Percentiles rank a stretch among this genome's conserved stretches.
These are phyloP conservation scores for Hylaeus volcanicus DNA, from an alignment of 1,140 invertebrate genomes.

Conservation along the genomic window DNA sequence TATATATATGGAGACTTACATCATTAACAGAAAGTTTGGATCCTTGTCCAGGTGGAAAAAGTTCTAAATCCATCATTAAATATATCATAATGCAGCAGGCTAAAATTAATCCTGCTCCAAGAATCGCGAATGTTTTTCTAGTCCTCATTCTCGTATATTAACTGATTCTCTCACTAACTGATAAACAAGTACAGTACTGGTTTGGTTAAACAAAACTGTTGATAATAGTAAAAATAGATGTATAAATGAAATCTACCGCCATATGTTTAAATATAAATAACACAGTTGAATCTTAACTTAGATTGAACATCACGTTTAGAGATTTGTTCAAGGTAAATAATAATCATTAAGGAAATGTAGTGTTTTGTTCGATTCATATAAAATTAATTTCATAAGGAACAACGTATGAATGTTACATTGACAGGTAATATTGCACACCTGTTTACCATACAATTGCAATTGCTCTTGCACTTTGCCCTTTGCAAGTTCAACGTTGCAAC, in stretches of 20 bases:
- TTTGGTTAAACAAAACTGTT: slow-evolving; percentile 1
- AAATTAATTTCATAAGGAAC: slow-evolving; percentile 1
- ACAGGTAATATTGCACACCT: not conserved
- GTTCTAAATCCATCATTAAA: slow-evolving; percentile 76
- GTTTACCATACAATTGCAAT: not conserved
- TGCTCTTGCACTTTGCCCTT: not conserved
- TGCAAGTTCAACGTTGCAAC: not conserved
- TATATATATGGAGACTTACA: slow-evolving; percentile 58
- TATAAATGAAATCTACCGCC: not conserved
- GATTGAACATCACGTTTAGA: not conserved
- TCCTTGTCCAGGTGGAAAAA: slow-evolving; percentile 69
- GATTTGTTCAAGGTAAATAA: not conserved
- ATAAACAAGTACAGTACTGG: not conserved
- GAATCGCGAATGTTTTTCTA: slow-evolving; percentile 72
- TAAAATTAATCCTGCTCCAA: slow-evolving; percentile 75
- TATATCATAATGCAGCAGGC: slow-evolving; percentile 77
- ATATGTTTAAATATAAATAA: not conserved
- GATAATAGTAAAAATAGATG: not conserved
- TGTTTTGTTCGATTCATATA: not conserved
- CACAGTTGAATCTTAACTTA: slow-evolving; percentile 8
- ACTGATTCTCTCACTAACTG: not conserved
- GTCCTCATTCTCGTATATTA: slow-evolving; percentile 72
- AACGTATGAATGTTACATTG: not conserved
- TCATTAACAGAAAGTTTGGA: slow-evolving; percentile 68
- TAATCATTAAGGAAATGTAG: not conserved